Evolutionary conservation across 2,797 vertebrate genomes (phyloP), one percentile per base, ranked within the genome.

Genomic region (Pantherophis vulpinus): DNA sequence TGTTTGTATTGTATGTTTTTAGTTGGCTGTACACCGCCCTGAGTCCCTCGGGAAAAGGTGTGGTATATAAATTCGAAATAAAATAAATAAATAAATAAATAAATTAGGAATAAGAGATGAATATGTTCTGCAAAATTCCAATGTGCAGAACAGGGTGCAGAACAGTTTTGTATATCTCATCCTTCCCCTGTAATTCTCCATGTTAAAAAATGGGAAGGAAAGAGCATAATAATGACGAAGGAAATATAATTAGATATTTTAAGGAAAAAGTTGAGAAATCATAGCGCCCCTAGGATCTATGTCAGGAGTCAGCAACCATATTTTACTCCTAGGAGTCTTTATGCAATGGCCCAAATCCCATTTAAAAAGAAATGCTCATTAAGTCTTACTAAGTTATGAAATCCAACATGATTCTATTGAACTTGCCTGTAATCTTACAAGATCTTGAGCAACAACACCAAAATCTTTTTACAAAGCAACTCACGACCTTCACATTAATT

Each of bases 71-170:
- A 37, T 37, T 37, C 37, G 2, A 37, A 37, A 37, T 37, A 37
- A 37, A 37, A 37, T 37, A 37, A 37, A 37, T 37, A 37, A 37
- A 37, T 37, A 37, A 37, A 37, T 37, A 37, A 37, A 37, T 37
- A 37, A 37, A 87, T 90, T 47, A 89, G 42, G 88, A 63, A 63
- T 63, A 94, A 92, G 96, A 92, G 94, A 94, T 93, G 54, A 94
- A 91, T 92, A 94, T 61, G 25, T 47, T 54, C 37, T 89, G 20
- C 37, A 59, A 89, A 32, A 55, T 74, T 55, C 63, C 20, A 74
- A 32, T 14, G 42, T 47, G 20, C 74, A 83, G 10, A 79, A 42
- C 8, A 79, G 18, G 20, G 70, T 79, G 8, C 18, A 42, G 70
- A 83, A 83, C 20, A 83, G 37, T 83, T 83, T 83, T 42, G 20